Base-by-base conservation (phyloP, 2,113 vertebrate species). In the Etheostoma cragini region DNA sequence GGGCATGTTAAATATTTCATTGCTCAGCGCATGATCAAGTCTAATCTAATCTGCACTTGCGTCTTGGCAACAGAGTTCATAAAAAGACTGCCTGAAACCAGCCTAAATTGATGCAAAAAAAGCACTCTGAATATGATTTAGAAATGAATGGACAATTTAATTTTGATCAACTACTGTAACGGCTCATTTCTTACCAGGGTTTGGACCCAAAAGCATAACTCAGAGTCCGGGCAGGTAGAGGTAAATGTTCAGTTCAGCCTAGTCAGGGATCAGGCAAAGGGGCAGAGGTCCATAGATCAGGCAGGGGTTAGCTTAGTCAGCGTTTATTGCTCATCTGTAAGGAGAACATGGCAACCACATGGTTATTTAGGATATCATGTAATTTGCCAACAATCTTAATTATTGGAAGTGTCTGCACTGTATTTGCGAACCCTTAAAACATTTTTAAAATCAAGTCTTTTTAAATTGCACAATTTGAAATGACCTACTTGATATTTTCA, bases 1-100 rank as follows among this genome's bases (percentile, higher is more conserved):
- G 4, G 47, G 26, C 26, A 42, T 49, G 33, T 73, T 86, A 58
- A 86, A 85, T 73, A 73, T 81, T 60, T 74, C 3, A 85, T 79
- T 13, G n/a, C 47, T 54, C 50, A 13, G 38, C 12, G 14, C 17
- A 57, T 60, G 33, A 81, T 66, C n/a, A 21, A 70, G 38, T 80
- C 53, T 56, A 33, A 33, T 85, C n/a, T 30, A 80, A 72, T 76
- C 63, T 52, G 42, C n/a, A 6, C 11, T 54, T 22, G 6, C 50
- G 56, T 85, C 56, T 49, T 57, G 71, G 61, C 72, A 72, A 77
- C 64, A 0, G 30, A 70, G 42, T 12, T 8, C 6, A 12, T 33
- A 8, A 77, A 64, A 74, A 33, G 6, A 74, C 26, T 49, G 58
- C 26, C 24, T 57, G 64, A 58, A 45, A 11, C 8, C 22, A 66